These are phyloP conservation scores for Drosophila parabipectinata DNA, from an alignment of 1,140 invertebrate genomes.

Conservation along the genomic window DNA sequence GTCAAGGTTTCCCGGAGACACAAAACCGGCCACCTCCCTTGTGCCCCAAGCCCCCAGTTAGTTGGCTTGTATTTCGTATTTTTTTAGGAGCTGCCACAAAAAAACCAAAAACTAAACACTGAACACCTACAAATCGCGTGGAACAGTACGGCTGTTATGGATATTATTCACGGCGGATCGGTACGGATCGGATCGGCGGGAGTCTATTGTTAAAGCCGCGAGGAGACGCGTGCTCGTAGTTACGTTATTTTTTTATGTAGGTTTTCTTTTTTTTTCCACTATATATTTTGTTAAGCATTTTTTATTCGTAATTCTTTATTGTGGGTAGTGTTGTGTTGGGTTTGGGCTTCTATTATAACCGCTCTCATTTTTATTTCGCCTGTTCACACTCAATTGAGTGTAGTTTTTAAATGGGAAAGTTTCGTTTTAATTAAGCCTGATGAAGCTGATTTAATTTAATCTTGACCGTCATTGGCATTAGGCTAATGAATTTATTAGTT, in stretches of 20 bases:
- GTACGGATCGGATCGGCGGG: conserved; percentile 5
- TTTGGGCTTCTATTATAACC: conserved; percentile 25
- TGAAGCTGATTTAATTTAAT: conserved; percentile 83
- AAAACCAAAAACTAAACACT: conserved; percentile 1
- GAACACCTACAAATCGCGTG: conserved; percentile 51
- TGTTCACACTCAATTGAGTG: conserved; percentile 74
- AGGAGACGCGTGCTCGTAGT: conserved; percentile 58
- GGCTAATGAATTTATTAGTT: conserved; percentile 76
- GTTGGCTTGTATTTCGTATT: conserved; percentile 21
- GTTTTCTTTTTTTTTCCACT: conserved; percentile 5
- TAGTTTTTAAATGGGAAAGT: conserved; percentile 74
- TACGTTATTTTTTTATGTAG: conserved; percentile 31
- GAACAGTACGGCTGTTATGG: conserved; percentile 11
- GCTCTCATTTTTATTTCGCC: conserved; percentile 28
- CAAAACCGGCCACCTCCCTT: conserved; percentile 20
- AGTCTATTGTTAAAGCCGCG: conserved; percentile 66
- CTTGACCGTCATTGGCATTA: conserved; percentile 60
- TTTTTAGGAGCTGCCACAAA: conserved; percentile 27
- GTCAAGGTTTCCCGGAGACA: conserved; percentile 63
- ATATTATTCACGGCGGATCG: conserved; percentile 46
- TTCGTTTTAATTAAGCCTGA: conserved; percentile 78
- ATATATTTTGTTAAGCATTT: conserved; percentile 8
- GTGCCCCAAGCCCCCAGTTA: conserved; percentile 25
- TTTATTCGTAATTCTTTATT: conserved; percentile 37
- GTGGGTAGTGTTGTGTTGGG: conserved; percentile 27